A percentile compares a stretch with the other conserved stretches of the same genome.
phyloP scores from a whole-genome alignment of 2,113 vertebrate genomes.

The Phaethon lepturus region DNA sequence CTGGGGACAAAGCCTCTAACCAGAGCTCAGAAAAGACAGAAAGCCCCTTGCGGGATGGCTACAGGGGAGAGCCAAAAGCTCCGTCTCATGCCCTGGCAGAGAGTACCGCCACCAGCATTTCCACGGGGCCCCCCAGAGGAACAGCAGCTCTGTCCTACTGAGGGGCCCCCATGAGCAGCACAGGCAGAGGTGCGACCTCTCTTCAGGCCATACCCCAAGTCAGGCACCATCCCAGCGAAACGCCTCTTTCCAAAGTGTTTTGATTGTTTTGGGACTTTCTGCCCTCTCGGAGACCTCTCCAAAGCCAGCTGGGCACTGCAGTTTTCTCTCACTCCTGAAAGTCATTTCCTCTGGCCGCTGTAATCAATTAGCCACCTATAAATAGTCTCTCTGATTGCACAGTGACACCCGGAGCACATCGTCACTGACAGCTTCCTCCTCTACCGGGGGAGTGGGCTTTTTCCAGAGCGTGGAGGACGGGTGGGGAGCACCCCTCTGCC shows the following conservation, averaged over 20 bases:
- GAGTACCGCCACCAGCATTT: background rate
- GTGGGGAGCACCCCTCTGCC: background rate
- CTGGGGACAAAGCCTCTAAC: background rate
- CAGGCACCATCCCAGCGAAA: background rate
- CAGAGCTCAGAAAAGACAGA: background rate
- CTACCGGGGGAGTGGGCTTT: background rate
- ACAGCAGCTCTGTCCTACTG: rapidly evolving
- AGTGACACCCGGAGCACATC: background rate
- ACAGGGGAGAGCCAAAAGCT: background rate
- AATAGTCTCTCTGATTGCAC: constrained; percentile 41
- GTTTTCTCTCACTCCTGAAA: constrained; percentile 24
- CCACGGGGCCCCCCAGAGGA: background rate
- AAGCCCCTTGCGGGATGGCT: background rate
- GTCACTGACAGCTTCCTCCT: constrained; percentile 13
- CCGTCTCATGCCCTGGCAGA: rapidly evolving
- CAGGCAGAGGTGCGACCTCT: background rate
- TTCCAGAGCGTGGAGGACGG: background rate
- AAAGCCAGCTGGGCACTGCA: background rate
- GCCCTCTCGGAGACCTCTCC: background rate
- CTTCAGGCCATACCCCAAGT: background rate
- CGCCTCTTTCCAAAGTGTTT: background rate
- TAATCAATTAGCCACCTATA: constrained; percentile 42
- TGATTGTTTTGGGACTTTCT: background rate
- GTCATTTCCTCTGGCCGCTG: constrained; percentile 50
- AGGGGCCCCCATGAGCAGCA: background rate